Evolutionary conservation across 2,113 vertebrate genomes (phyloP).

Genomic region (Butorides virescens): DNA sequence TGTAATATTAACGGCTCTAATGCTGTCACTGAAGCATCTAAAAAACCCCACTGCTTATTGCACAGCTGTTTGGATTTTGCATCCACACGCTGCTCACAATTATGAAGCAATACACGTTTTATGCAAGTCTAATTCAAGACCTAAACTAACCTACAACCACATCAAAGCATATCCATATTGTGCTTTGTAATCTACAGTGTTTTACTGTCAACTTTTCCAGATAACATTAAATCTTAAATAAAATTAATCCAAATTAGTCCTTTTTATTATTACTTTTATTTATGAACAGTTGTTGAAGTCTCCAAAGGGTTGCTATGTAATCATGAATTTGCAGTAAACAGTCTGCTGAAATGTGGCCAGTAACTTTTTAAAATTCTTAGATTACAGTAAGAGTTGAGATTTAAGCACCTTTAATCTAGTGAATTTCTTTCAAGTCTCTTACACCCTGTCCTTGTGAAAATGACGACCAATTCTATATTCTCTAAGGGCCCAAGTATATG

Average conservation of each 20-base stretch:
- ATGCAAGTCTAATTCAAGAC: not conserved
- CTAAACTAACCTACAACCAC: not conserved
- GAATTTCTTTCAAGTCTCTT: not conserved
- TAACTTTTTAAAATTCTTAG: not conserved
- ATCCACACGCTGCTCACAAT: not conserved
- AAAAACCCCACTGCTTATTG: not conserved
- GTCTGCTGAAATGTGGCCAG: not conserved
- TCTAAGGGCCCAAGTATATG: not conserved
- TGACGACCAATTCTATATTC: not conserved
- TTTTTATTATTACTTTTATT: not conserved
- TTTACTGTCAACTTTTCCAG: not conserved
- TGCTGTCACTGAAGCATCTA: not conserved
- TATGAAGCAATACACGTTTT: fast-evolving
- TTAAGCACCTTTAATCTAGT: not conserved
- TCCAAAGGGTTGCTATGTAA: not conserved
- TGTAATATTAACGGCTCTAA: not conserved
- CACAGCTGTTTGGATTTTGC: not conserved
- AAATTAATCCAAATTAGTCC: not conserved
- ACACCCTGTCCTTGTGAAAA: not conserved
- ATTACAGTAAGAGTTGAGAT: not conserved
- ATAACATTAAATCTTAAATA: not conserved
- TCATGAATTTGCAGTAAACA: not conserved
- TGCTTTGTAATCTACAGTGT: not conserved
- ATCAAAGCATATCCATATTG: not conserved
- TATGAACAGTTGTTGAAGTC: not conserved